Percentiles rank a stretch among this genome's conserved stretches.
phyloP scores from a whole-genome alignment of 2,888 invertebrate species.

The Mongoloraphidia duomilia region DNA sequence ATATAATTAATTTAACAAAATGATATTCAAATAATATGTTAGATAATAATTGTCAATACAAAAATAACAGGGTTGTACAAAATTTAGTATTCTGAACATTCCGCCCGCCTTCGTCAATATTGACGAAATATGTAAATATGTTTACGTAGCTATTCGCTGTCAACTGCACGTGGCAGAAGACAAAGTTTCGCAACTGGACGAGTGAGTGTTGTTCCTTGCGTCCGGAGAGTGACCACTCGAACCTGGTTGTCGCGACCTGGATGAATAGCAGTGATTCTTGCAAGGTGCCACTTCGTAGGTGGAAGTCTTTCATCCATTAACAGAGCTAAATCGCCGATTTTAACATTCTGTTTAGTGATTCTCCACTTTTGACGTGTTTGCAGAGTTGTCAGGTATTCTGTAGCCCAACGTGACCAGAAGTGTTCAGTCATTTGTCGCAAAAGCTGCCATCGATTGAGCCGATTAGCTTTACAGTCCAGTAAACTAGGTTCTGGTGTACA shows the following conservation, averaged over 20 bases:
- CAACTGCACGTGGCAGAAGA: background rate
- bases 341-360: no score
- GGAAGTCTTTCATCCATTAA: background rate
- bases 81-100: no score
- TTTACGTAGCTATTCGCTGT: no score
- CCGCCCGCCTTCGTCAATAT: no score
- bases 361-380: constrained; percentile 5
- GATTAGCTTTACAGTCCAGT: no score
- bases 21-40: no score
- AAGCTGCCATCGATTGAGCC: background rate
- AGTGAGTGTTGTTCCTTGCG: background rate
- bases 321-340: no score
- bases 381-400: constrained; percentile 5
- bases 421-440: constrained; percentile 2
- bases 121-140: no score
- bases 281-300: background rate
- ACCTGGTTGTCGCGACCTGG: background rate
- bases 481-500: constrained; percentile 5
- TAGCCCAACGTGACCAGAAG: constrained; percentile 3
- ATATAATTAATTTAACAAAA: no score
- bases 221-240: background rate
- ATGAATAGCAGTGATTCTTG: background rate
- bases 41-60: no score
- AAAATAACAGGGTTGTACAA: no score
- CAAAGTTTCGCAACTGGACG: background rate